Base-by-base conservation (phyloP, 53 echinoderm and acorn worm genomes). In the Hippasteria phrygiana region DNA sequence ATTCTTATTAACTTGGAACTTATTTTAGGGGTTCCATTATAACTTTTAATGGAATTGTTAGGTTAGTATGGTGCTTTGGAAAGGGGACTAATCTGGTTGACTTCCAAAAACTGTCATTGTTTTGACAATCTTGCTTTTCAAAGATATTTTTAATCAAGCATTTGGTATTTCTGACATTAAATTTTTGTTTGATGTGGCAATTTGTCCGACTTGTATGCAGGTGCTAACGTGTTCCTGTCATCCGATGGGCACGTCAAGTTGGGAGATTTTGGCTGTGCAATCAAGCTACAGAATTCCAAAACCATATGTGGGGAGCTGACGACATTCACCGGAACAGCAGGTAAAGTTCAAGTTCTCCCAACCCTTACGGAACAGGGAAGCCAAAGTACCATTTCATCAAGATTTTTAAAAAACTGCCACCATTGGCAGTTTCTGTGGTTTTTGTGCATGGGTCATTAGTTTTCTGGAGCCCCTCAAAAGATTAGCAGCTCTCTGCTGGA, bases 211-310 rank as follows among this genome's bases (percentile, higher is more conserved):
- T 62, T 5, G 56, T 78, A 20, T 76, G 66, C 88, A 97, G 98
- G 98, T 81, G 96, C 96, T 26, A 99, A 99, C 59, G 94, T 99
- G 27, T 99, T 99, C 62, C 90, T 98, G 64, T 93, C 94, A 0
- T 99, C 99, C 10, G 96, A 99, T 90, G 99, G 99, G 36, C 99
- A 99, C 78, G 96, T 99, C 50, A 96, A 99, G 82, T 81, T 99
- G 62, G 99, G 99, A 81, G 96, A 99, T 65, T 99, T 99, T 96
- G 98, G 99, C 34, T 85, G 91, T 43, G 94, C 99, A 38, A 96
- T 93, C 80, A 99, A 96, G 74, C 88, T 99, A 43, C 94, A 94
- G 87, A 94, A 93, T 29, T 87, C 94, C 41, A 93, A 91, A 46
- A 99, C 99, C 0, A 91, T 96, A 76, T 90, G 80, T 32, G 95